Percentiles rank a stretch among this genome's conserved stretches.
phyloP scores from a whole-genome alignment of 37 sponge, comb jelly and placozoan species.

The Cliona cf. orientalis region DNA sequence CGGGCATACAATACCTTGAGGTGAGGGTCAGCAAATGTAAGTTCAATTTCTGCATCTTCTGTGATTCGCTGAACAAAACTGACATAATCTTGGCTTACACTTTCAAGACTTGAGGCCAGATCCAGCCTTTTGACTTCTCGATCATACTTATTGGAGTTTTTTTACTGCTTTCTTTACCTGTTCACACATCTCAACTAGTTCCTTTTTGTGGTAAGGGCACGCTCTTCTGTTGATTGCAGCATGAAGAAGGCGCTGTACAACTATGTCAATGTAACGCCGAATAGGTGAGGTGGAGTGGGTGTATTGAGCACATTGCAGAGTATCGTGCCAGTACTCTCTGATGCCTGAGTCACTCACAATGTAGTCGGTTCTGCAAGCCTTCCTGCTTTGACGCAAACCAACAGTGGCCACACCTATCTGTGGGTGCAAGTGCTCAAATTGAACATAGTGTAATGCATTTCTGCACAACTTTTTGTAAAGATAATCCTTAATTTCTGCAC shows the following conservation, averaged over 20 bases:
- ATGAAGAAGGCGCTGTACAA: conserved; percentile 24
- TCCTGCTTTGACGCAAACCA: not conserved
- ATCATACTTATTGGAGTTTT: conserved; percentile 29
- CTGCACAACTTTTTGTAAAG: not conserved
- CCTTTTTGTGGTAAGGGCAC: conserved; percentile 5
- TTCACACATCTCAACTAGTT: conserved; percentile 2
- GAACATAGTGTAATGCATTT: not conserved
- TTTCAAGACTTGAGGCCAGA: not conserved
- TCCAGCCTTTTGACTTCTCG: not conserved
- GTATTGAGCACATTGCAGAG: conserved; percentile 16
- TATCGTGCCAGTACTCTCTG: conserved; percentile 1
- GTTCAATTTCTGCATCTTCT: not conserved
- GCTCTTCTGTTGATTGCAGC: not conserved
- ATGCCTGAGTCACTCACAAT: not conserved
- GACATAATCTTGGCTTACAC: not conserved
- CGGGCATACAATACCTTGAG: not conserved
- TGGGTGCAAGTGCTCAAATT: conserved; percentile 26
- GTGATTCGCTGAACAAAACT: not conserved
- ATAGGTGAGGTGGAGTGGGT: conserved; percentile 57
- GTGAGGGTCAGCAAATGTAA: not conserved
- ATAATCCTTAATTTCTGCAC: not conserved
- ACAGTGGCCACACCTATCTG: conserved; percentile 11
- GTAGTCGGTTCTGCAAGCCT: not conserved
- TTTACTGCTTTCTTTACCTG: not conserved
- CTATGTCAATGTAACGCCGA: conserved; percentile 35